phyloP scores from a whole-genome alignment of 1,140 invertebrate genomes.

The Cheumatopsyche charites region DNA sequence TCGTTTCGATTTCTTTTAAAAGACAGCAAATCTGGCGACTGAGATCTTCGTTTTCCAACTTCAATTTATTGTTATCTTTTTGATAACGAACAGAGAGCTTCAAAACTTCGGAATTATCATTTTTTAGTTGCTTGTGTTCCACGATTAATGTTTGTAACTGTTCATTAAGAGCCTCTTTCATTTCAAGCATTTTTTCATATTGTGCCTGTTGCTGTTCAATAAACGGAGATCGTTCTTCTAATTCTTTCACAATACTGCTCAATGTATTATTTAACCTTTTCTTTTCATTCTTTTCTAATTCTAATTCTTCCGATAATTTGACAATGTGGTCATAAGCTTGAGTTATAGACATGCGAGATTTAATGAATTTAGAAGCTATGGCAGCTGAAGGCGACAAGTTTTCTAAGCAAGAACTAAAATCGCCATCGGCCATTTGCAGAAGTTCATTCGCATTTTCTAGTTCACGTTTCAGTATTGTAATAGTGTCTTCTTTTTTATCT shows the following conservation, averaged over 20 bases:
- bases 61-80: constrained; percentile 79
- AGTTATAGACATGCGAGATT: constrained; percentile 86
- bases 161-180: constrained; percentile 71
- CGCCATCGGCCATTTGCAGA: constrained; percentile 73
- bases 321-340: constrained; percentile 89
- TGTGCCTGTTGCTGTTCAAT: constrained; percentile 81
- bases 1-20: constrained; percentile 85
- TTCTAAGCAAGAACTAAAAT: constrained; percentile 78
- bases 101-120: constrained; percentile 72
- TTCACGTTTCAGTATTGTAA: constrained; percentile 76
- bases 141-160: constrained; percentile 76
- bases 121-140: constrained; percentile 74
- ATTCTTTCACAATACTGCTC: constrained; percentile 79
- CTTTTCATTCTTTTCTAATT: constrained; percentile 79
- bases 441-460: constrained; percentile 82
- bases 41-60: constrained; percentile 76
- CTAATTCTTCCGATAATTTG: constrained; percentile 75
- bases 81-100: constrained; percentile 70
- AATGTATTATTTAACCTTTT: constrained; percentile 78
- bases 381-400: constrained; percentile 85
- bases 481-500: constrained; percentile 72
- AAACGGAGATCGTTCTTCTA: constrained; percentile 85
- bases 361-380: constrained; percentile 77
- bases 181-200: constrained; percentile 75
- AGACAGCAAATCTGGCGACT: constrained; percentile 81